Evolutionary conservation across 2,888 invertebrate species (phyloP), one percentile per base, ranked within the genome.

Genomic region (Amphimallon solstitiale): DNA sequence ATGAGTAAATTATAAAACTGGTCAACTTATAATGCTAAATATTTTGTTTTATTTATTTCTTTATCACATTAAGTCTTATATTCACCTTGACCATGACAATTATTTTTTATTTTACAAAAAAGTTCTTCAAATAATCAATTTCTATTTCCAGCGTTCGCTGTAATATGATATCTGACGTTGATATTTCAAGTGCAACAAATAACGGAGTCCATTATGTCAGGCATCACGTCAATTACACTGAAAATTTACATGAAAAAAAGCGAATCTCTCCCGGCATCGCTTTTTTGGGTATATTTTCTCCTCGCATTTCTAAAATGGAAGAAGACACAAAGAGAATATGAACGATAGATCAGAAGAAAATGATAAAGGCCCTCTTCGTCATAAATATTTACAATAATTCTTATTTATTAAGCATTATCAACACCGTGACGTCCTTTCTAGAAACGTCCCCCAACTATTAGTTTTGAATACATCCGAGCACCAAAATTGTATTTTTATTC

Each of bases 361-460:
- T 15, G 49, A 54, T 54, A 54, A 38, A 15, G 35, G n/a, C n/a
- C 21, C 19, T 14, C 38, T 21, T 15, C 0, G 14, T 35, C 15
- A 10, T 51, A 51, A 34, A 51, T 34, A 34, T 51, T 51, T 51
- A 48, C 48, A 21, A 48, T 48, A 19, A 48, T 52, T 52, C 37
- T 37, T 52, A 54, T n/a, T 38, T 38, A 54, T 54, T 38, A 54
- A 54, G 40, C 54, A 15, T 34, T 40, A 54, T 40, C 54, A 54
- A 15, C 15, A 10, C 40, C 4, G 7, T 23, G 19, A 38, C 37
- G 6, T n/a, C 43, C 43, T 15, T 43, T n/a, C n/a, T 43, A 43
- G 1, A 7, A 43, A 15, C n/a, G n/a, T 17, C 34, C 17, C 12
- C 23, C n/a, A n/a, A 14, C 21, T 54, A 23, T 54, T 54, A 38